Evolutionary conservation across 1,140 invertebrate genomes (phyloP).

Genomic region (Zelostemma sp.): DNA sequence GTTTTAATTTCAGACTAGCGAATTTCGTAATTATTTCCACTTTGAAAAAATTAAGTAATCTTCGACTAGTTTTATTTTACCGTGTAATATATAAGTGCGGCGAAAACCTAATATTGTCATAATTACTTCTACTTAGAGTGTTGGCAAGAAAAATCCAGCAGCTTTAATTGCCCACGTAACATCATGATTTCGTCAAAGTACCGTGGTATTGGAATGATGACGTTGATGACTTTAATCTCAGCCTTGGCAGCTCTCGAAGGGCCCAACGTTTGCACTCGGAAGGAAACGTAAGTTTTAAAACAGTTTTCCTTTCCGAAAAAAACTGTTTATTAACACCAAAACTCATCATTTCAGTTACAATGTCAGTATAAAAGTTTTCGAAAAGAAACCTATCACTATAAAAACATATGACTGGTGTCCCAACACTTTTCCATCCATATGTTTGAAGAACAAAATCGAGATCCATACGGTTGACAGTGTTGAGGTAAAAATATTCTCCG

Average conservation of each 20-base stretch:
- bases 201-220: neutral
- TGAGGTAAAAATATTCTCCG: conserved; percentile 61
- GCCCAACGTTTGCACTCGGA: neutral
- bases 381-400: conserved; percentile 84
- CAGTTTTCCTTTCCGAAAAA: too few relatives aligned
- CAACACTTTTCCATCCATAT: conserved; percentile 84
- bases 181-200: neutral
- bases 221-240: neutral
- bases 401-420: conserved; percentile 86
- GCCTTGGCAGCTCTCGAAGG: neutral
- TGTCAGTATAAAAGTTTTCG: conserved; percentile 79
- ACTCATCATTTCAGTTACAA: conserved; percentile 74
- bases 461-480: conserved; percentile 80
- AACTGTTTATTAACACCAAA: too few relatives aligned
- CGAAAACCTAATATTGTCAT: too few relatives aligned
- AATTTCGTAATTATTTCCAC: too few relatives aligned
- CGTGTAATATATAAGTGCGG: too few relatives aligned
- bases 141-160: neutral
- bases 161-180: neutral
- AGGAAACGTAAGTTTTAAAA: conserved; percentile 4
- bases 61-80: too few relatives aligned
- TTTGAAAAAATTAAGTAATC: too few relatives aligned
- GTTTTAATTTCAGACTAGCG: too few relatives aligned
- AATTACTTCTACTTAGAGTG: neutral
- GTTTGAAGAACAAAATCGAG: conserved; percentile 86